Conservation (phyloP, 1,140 invertebrate genomes). For the Cydia strobilella region DNA sequence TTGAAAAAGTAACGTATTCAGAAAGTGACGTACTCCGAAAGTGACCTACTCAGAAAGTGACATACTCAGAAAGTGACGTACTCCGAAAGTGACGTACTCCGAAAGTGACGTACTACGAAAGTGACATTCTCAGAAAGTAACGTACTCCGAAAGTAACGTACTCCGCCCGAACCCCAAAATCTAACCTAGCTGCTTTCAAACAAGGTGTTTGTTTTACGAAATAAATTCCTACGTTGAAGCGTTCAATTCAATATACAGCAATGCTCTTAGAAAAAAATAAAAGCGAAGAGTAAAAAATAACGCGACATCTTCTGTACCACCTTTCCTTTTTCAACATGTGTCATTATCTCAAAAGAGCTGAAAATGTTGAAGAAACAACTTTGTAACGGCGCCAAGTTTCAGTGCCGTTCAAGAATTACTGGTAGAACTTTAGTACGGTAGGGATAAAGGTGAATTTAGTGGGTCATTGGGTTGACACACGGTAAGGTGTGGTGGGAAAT, state of each 20-base stretch:
- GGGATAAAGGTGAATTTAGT: constrained; percentile 10
- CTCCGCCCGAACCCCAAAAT: too few relatives aligned
- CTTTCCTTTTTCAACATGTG: not conserved
- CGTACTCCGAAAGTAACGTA: too few relatives aligned
- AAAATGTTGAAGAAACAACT: constrained; percentile 19
- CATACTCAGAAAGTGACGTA: too few relatives aligned
- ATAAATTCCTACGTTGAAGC: not conserved
- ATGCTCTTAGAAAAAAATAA: not conserved
- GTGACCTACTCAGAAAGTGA: too few relatives aligned
- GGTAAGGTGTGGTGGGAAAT: not conserved
- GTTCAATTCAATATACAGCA: too few relatives aligned
- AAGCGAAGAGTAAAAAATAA: not conserved
- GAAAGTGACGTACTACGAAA: too few relatives aligned
- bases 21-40: too few relatives aligned
- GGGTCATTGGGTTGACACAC: not conserved
- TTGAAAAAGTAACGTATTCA: too few relatives aligned
- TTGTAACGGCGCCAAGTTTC: not conserved
- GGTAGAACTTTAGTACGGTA: not conserved
- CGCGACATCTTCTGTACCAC: not conserved
- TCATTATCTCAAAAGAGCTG: constrained; percentile 20
- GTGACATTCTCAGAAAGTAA: too few relatives aligned
- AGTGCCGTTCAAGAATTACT: not conserved
- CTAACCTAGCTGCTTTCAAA: too few relatives aligned
- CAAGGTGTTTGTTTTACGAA: not conserved
- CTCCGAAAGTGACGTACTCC: too few relatives aligned